Conservation (phyloP, 2,888 invertebrate species). For the Luperina nickerlii region DNA sequence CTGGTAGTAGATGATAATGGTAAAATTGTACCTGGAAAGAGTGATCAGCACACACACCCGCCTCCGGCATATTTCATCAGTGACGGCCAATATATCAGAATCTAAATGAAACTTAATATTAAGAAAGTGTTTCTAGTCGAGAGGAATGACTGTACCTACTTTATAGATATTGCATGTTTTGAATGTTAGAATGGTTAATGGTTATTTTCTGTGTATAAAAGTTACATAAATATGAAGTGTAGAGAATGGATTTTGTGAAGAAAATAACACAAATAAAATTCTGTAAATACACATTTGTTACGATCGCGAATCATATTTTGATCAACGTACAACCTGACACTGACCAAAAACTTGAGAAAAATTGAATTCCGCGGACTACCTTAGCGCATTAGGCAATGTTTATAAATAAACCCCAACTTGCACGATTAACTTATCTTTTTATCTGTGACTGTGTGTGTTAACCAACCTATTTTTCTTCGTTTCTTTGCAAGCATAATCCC, state of each 20-base stretch:
- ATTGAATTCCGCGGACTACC: background rate
- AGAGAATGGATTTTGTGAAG: background rate
- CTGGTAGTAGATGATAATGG: slow-evolving; percentile 13
- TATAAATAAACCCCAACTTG: background rate
- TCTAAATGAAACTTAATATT: background rate
- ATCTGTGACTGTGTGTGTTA: background rate
- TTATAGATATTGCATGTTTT: background rate
- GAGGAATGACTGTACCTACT: no score
- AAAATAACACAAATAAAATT: background rate
- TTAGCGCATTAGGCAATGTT: background rate
- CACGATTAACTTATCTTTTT: background rate
- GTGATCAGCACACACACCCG: slow-evolving; percentile 9
- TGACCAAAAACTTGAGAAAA: background rate
- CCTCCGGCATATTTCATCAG: slow-evolving; percentile 15
- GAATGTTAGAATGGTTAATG: background rate
- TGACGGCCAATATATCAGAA: slow-evolving; percentile 23
- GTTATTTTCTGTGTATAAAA: background rate
- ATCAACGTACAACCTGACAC: background rate
- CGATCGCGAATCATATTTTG: background rate
- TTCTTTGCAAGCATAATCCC: background rate
- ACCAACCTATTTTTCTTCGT: background rate
- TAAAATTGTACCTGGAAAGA: background rate
- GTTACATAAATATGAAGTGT: no score
- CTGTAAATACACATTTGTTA: background rate
- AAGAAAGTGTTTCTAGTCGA: background rate